Base-by-base conservation (phyloP, 2,113 vertebrate species). In the Mormyrus lacerda region DNA sequence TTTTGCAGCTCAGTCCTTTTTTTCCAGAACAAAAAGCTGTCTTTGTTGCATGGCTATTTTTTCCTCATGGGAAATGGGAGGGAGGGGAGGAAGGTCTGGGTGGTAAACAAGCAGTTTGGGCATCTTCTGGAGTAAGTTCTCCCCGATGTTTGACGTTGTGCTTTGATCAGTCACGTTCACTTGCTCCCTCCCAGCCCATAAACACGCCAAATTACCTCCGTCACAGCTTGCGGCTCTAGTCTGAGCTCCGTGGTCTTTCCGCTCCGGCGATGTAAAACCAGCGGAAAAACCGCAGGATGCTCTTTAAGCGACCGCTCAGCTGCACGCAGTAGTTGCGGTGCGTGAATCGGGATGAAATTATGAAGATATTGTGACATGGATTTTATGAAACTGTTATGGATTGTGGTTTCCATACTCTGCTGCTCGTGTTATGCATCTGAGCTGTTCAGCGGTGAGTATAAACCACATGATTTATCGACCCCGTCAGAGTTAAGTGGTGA, bases 321-420 rank as follows among this genome's bases (percentile, higher is more conserved):
- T 17, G 69, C 69, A 31, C 31, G 69, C 69, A 39, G 35, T 76
- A 76, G 69, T 39, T 39, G 31, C 13, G 35, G 31, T 39, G 73
- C 35, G 35, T 19, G 31, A 42, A 17, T 79, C 73, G 13, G 35
- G 35, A 79, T 79, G 73, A 42, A 42, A 42, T 39, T 79, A 79
- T 79, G 31, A 79, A 79, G 73, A 94, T 91, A 90, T 95, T 95
- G 93, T 92, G 94, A 96, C 83, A 96, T 96, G 96, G 95, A 96
- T 93, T 92, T 95, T 35, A 92, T 96, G 91, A 95, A 87, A 91
- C 90, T 96, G 82, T 92, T 96, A 88, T 95, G 94, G 91, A 90
- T 95, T 0, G 92, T 95, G 53, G 90, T 96, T 91, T 93, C 94
- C 69, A 90, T 96, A 24, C 92, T 94, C 45, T 93, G 94, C 90